Percentiles rank a stretch among this genome's conserved stretches.
phyloP scores from a whole-genome alignment of 1,140 invertebrate genomes.

The Carposina sasakii region DNA sequence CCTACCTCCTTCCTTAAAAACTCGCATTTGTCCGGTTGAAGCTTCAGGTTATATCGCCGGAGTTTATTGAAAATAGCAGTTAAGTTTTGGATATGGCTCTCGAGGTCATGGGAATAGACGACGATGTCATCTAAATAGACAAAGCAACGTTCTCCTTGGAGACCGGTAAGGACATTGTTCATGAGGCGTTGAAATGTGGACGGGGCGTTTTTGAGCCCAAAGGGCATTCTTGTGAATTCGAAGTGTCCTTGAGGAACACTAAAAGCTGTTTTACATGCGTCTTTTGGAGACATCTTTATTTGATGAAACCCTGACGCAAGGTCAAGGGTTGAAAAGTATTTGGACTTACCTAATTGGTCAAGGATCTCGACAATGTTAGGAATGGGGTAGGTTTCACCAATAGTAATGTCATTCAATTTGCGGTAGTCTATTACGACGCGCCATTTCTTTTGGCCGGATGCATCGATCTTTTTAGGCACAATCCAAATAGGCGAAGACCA shows the following conservation, averaged over 20 bases:
- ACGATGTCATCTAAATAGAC: conserved; percentile 51
- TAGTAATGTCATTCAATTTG: too few relatives aligned
- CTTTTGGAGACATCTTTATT: neutral
- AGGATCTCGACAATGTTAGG: too few relatives aligned
- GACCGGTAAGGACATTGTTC: conserved; percentile 31
- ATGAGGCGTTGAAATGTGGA: conserved; percentile 28
- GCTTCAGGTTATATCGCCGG: conserved; percentile 26
- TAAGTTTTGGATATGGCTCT: conserved; percentile 27
- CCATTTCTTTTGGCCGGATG: too few relatives aligned
- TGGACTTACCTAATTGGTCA: too few relatives aligned
- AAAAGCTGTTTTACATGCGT: too few relatives aligned
- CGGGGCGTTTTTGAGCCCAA: conserved; percentile 3
- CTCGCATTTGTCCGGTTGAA: conserved; percentile 36
- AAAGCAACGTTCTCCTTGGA: conserved; percentile 27
- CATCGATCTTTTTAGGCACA: conserved; percentile 49
- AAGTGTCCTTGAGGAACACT: conserved; percentile 34
- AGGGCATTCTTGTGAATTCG: conserved; percentile 34
- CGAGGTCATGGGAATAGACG: conserved; percentile 21
- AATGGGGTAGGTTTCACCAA: too few relatives aligned
- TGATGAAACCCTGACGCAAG: neutral
- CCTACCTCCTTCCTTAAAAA: conserved; percentile 28
- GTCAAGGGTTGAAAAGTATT: neutral
- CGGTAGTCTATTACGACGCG: too few relatives aligned
- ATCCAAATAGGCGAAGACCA: conserved; percentile 30
- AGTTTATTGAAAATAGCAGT: conserved; percentile 26